These are phyloP conservation scores for Nematolebias whitei DNA, from an alignment of 2,113 vertebrate genomes.

Conservation along the genomic window DNA sequence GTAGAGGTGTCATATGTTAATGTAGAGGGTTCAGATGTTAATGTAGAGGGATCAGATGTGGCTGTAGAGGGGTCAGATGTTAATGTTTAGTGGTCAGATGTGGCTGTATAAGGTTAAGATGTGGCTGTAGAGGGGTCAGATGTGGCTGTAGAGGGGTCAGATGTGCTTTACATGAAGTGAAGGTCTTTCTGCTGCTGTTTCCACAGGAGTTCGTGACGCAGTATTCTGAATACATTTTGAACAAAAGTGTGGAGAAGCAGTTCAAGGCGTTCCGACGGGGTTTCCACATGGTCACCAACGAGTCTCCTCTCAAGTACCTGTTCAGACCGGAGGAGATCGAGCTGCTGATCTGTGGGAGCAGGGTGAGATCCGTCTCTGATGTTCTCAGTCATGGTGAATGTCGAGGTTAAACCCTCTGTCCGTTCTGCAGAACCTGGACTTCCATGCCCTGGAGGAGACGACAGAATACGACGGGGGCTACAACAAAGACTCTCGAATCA, in stretches of 20 bases:
- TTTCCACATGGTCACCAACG: conserved; percentile 99
- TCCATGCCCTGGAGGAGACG: conserved; percentile 96
- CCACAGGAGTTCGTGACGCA: conserved; percentile 95
- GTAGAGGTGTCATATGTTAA: too few species aligned
- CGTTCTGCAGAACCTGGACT: conserved; percentile 95
- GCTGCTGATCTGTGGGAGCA: conserved; percentile 97
- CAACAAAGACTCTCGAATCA: conserved; percentile 91
- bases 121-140: too few species aligned
- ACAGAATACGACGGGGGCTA: conserved; percentile 98
- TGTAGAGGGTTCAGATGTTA: too few species aligned
- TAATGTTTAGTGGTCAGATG: too few species aligned
- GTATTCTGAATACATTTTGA: conserved; percentile 97
- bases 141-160: too few species aligned
- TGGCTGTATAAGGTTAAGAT: too few species aligned
- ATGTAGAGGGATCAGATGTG: too few species aligned
- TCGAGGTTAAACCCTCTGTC: too few species aligned
- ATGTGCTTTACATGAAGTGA: too few species aligned
- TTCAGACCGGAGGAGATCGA: conserved; percentile 98
- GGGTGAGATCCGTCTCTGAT: conserved; percentile 71
- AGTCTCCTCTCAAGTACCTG: conserved; percentile 97
- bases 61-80: too few species aligned
- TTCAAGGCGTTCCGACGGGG: conserved; percentile 99
- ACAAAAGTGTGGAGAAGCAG: conserved; percentile 98
- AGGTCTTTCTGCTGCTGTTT: conserved; percentile 1
- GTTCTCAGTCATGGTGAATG: too few species aligned